These are phyloP conservation scores for Epirrhoe tristata DNA, from an alignment of 2,888 invertebrate species.

Conservation along the genomic window DNA sequence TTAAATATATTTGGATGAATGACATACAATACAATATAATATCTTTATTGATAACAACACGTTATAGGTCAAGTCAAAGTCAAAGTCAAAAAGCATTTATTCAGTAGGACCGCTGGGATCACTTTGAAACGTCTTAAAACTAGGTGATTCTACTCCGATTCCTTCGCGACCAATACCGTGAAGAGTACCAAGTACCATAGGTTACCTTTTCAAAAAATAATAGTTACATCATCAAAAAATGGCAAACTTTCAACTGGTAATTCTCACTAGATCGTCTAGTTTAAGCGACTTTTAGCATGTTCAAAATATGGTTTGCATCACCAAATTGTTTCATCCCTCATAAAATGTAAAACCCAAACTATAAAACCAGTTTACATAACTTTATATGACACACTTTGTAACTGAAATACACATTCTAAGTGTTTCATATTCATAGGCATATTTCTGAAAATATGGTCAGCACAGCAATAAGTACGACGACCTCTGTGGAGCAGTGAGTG, in stretches of 20 bases:
- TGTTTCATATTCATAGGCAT: conserved; percentile 14
- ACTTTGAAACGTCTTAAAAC: too few species aligned
- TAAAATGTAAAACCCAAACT: conserved; percentile 22
- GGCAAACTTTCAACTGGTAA: background rate
- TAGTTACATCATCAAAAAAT: background rate
- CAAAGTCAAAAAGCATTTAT: too few species aligned
- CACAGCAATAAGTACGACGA: background rate
- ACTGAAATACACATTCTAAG: conserved; percentile 19
- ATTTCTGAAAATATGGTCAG: conserved; percentile 15
- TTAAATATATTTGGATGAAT: too few species aligned
- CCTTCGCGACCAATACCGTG: too few species aligned
- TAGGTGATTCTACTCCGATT: too few species aligned
- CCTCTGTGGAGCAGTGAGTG: too few species aligned
- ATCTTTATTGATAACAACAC: too few species aligned
- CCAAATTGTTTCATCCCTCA: conserved; percentile 6
- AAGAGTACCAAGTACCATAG: too few species aligned
- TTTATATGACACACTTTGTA: conserved; percentile 19
- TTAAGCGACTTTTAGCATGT: background rate
- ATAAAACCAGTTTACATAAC: conserved; percentile 22
- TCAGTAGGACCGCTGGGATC: too few species aligned
- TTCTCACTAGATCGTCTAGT: background rate
- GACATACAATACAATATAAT: too few species aligned
- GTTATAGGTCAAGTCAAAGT: too few species aligned
- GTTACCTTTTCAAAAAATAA: too few species aligned
- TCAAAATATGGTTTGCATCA: background rate